Evolutionary conservation across 2,888 invertebrate genomes (phyloP), one percentile per base, ranked within the genome.

Genomic region (Cylloceria caligata): DNA sequence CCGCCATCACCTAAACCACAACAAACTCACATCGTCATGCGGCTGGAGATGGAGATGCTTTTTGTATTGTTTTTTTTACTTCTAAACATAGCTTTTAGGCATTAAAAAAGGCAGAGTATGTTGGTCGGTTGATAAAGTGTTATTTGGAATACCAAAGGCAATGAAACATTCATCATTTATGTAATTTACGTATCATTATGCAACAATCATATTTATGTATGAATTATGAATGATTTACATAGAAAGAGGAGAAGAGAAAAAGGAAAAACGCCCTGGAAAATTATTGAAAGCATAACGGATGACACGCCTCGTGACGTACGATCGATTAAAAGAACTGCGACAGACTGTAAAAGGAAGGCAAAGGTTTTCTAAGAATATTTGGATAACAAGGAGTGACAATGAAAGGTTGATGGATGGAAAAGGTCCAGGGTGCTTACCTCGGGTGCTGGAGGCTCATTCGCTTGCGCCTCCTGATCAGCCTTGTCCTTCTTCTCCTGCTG

Each of bases 1-100:
- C 92, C 91, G 91, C 90, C 90, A 89, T 90, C 89, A 92, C 92
- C 92, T 92, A 92, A 90, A 92, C 90, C 88, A 91, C 88, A 92
- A 92, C 88, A 92, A 88, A 92, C 91, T 92, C 88, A 91, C 89
- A 89, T 90, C 87, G 84, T 86, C 86, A 85, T 86, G 85, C 83
- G 69, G 81, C 71, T 78, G 78, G 71, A 60, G 74, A 81, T 68
- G 24, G 62, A 69, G 9, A 34, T 71, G 39, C 21, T 47, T 55
- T 75, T 39, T 34, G 34, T 30, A 19, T 42, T 65, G 19, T 49
- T 49, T 39, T 16, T 6, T 19, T 47, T 7, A 47, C 6, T 47
- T 6, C 19, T 19, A 16, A 0, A 42, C 3, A 42, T 39, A 30
- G 19, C 21, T 21, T 7, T 49, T 1, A 49, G 19, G 49, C 49